Evolutionary conservation across 1,140 invertebrate genomes (phyloP), one percentile per base, ranked within the genome.

Genomic region (Ceratina japonica): DNA sequence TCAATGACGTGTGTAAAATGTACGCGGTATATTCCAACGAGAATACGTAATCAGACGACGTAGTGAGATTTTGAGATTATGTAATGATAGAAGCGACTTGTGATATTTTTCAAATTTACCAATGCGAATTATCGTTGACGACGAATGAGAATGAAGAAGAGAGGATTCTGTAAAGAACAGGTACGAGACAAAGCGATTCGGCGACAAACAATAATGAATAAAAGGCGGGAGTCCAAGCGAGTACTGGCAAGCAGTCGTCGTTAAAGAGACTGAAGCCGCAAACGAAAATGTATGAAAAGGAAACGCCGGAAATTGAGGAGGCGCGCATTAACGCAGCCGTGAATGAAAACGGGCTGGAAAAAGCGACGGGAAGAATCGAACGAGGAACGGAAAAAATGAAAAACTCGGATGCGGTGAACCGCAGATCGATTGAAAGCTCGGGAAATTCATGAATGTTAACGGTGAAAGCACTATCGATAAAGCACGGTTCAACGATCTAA

Each of bases 1-100:
- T 16, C 49, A 44, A 49, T 78, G 69, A 78, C 59, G 59, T 8
- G 37, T 44, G 10, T 44, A 3, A 44, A 44, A 44, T 44, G 37
- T 44, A 31, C 27, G 27, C 4, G 27, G 27, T 31, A 44, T 44
- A 44, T 44, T 44, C 37, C 37, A 44, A 44, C 37, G 10, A 44
- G 3, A 44, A 44, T 44, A 44, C 37, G 37, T 44, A 44, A 44
- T 44, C 37, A 4, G 18, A 4, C 7, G 1, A 16, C n/a, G 0
- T n/a, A 4, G 4, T 12, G 22, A 44, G n/a, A 31, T 22, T 44
- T 44, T 44, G 3, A 49, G 22, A 0, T 15, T 22, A 15, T 3
- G 15, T 3, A 12, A 22, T 37, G n/a, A 16, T 44, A 44, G 37
- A 44, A 44, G 5, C 37, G 37, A 7, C 10, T 8, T 44, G 10